Percentiles rank a stretch among this genome's conserved stretches.
Evolutionary conservation across 2,797 vertebrate genomes (phyloP).

Genomic region (Artibeus lituratus): DNA sequence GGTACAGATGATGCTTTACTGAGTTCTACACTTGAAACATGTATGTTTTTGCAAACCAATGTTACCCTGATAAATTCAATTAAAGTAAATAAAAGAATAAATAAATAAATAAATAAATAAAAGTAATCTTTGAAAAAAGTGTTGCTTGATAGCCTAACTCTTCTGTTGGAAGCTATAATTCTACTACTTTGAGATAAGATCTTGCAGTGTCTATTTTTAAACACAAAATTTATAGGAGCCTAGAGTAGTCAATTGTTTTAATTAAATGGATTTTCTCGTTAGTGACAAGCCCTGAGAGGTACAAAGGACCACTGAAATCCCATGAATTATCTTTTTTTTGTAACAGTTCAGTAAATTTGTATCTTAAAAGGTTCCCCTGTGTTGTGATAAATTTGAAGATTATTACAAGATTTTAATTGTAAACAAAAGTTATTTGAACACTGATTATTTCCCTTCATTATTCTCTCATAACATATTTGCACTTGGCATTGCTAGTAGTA

Average conservation of each 20-base stretch:
- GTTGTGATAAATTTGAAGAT: background rate
- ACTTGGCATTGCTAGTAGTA: background rate
- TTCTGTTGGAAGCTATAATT: background rate
- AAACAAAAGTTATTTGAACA: background rate
- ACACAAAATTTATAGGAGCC: background rate
- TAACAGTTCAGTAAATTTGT: background rate
- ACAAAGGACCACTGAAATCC: background rate
- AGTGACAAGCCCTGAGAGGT: background rate
- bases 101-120: background rate
- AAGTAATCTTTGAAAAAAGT: background rate
- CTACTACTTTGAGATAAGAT: background rate
- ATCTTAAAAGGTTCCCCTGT: background rate
- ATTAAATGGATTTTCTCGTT: background rate
- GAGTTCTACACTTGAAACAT: background rate
- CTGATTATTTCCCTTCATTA: background rate
- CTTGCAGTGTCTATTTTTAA: background rate
- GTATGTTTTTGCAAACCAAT: background rate
- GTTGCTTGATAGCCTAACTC: background rate
- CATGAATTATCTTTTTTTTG: background rate
- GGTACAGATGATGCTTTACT: background rate
- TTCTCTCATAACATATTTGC: background rate
- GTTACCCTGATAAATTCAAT: background rate
- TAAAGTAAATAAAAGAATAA: background rate
- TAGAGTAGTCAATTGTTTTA: background rate
- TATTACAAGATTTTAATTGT: background rate